These are phyloP conservation scores for Callimorpha dominula DNA, from an alignment of 2,888 invertebrate genomes.

Conservation along the genomic window DNA sequence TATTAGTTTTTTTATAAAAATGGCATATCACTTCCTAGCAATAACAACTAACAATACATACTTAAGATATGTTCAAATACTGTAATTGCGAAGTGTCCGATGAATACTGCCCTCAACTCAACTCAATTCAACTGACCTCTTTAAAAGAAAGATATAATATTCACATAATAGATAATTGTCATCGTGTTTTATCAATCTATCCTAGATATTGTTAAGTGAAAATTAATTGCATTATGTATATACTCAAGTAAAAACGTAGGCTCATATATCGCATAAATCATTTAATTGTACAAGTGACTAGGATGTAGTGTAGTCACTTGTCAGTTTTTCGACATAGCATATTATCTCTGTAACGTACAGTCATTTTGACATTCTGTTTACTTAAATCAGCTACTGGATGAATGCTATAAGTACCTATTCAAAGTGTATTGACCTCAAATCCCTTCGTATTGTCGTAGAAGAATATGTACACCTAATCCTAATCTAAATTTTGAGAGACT, in stretches of 20 bases:
- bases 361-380: too few relatives aligned
- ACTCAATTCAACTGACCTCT: too few relatives aligned
- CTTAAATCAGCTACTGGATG: too few relatives aligned
- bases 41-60: too few relatives aligned
- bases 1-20: too few relatives aligned
- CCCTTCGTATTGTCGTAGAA: too few relatives aligned
- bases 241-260: background rate
- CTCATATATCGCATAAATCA: background rate
- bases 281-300: background rate
- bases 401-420: too few relatives aligned
- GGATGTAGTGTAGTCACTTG: background rate
- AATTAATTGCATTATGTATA: background rate
- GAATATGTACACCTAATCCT: too few relatives aligned
- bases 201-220: slow-evolving; percentile 5
- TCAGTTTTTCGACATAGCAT: background rate
- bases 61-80: background rate
- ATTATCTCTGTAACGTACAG: too few relatives aligned
- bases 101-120: slow-evolving; percentile 3
- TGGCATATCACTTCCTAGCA: too few relatives aligned
- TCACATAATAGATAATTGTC: background rate
- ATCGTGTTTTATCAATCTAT: background rate
- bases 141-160: slow-evolving; percentile 10
- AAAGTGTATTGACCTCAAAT: too few relatives aligned
- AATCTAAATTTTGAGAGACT: too few relatives aligned
- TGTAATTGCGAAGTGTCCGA: background rate